Conservation (phyloP, 2,797 vertebrate species). For the Micrastur ruficollis region DNA sequence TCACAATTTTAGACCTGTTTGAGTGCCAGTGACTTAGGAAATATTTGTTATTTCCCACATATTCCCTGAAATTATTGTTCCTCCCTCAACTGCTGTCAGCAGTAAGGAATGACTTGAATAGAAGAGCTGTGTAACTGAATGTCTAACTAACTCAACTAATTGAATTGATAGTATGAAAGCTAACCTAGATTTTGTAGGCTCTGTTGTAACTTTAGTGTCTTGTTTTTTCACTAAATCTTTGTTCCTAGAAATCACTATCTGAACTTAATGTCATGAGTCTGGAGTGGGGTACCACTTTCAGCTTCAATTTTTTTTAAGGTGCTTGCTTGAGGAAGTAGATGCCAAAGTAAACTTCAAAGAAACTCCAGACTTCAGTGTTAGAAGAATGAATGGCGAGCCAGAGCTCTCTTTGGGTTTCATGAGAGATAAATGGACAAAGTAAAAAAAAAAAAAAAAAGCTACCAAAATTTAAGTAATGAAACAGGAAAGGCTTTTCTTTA, state of each 20-base stretch:
- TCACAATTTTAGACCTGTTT: slow-evolving; percentile 52
- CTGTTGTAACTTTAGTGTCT: slow-evolving; percentile 66
- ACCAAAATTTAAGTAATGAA: slow-evolving; percentile 2
- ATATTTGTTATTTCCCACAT: slow-evolving; percentile 44
- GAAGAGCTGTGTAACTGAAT: slow-evolving; percentile 66
- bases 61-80: slow-evolving; percentile 57
- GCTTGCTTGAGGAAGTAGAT: slow-evolving; percentile 71
- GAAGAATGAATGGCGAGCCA: slow-evolving; percentile 8
- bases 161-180: slow-evolving; percentile 64
- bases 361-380: slow-evolving; percentile 50
- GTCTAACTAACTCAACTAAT: slow-evolving; percentile 65
- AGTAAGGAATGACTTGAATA: slow-evolving; percentile 67
- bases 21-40: slow-evolving; percentile 65
- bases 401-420: slow-evolving; percentile 54
- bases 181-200: slow-evolving; percentile 69
- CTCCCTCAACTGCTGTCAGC: slow-evolving; percentile 46
- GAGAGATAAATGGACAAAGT: slow-evolving; percentile 49
- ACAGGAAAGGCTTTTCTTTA: slow-evolving; percentile 14
- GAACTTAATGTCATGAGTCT: slow-evolving; percentile 49
- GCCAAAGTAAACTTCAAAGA: slow-evolving; percentile 59
- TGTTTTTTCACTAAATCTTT: slow-evolving; percentile 65
- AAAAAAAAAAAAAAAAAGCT: slow-evolving; percentile 10
- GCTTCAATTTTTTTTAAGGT: slow-evolving; percentile 61
- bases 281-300: slow-evolving; percentile 59
- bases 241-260: slow-evolving; percentile 57